Conservation (phyloP, 2,113 vertebrate species). For the Hepsetus odoe region DNA sequence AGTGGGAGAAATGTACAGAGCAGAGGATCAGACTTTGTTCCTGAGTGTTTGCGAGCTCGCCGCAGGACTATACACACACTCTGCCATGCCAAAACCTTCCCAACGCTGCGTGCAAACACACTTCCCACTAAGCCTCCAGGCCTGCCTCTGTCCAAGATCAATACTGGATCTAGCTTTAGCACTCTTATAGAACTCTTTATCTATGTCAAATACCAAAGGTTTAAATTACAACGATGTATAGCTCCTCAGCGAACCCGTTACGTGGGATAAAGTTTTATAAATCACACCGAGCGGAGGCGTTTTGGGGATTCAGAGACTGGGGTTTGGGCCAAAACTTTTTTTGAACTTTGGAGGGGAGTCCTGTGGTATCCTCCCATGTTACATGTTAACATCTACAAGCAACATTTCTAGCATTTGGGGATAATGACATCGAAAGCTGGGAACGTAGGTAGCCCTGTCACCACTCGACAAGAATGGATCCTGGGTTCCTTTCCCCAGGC, state of each 20-base stretch:
- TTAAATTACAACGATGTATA: slow-evolving; percentile 22
- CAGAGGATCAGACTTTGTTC: background rate
- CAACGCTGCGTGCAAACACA: background rate
- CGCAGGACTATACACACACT: background rate
- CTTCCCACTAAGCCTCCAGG: slow-evolving; percentile 9
- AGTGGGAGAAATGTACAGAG: slow-evolving; percentile 12
- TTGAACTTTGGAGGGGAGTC: background rate
- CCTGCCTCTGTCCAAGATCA: slow-evolving; percentile 29
- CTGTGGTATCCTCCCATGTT: background rate
- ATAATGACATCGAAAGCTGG: background rate
- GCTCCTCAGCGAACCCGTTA: slow-evolving; percentile 10
- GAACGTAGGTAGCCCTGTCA: too few relatives aligned
- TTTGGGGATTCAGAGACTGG: background rate
- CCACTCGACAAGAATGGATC: too few relatives aligned
- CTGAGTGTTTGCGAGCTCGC: slow-evolving; percentile 7
- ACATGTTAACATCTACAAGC: background rate
- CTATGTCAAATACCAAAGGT: slow-evolving; percentile 31
- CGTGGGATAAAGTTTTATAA: slow-evolving; percentile 19
- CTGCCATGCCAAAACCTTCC: background rate
- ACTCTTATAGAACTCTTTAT: slow-evolving; percentile 17
- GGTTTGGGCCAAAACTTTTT: background rate
- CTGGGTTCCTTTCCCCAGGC: too few relatives aligned
- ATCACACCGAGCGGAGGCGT: slow-evolving; percentile 4
- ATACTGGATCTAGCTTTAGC: slow-evolving; percentile 29
- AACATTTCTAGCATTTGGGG: background rate